Percentiles rank a stretch among this genome's conserved stretches.
Evolutionary conservation across 2,888 invertebrate species (phyloP).

Genomic region (Cremastinae sp.): DNA sequence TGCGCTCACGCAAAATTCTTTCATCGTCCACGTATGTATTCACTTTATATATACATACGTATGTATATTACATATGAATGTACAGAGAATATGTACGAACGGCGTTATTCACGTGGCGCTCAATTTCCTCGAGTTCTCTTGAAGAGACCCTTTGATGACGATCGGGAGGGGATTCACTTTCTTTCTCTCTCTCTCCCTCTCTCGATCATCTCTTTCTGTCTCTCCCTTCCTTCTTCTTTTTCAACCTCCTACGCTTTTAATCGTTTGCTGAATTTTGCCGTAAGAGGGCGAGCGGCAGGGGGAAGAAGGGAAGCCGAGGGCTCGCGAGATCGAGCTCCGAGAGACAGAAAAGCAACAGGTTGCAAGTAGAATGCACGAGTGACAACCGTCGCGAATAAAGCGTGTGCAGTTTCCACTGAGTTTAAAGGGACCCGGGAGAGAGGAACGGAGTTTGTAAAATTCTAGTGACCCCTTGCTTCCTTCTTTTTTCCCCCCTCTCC

Average conservation of each 20-base stretch:
- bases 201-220: no score
- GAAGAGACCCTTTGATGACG: slow-evolving; percentile 11
- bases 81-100: neutral
- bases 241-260: no score
- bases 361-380: slow-evolving; percentile 77
- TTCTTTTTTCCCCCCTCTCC: slow-evolving; percentile 58
- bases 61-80: no score
- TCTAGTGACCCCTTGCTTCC: slow-evolving; percentile 16
- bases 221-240: neutral
- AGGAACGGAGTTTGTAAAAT: slow-evolving; percentile 3
- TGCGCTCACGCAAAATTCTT: slow-evolving; percentile 26
- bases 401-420: slow-evolving; percentile 43
- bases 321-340: slow-evolving; percentile 63
- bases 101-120: neutral
- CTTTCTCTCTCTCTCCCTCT: neutral
- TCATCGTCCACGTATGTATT: slow-evolving; percentile 21
- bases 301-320: slow-evolving; percentile 31
- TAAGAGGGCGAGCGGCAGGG: neutral
- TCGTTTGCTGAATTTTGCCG: neutral
- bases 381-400: slow-evolving; percentile 69
- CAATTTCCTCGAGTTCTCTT: slow-evolving; percentile 7
- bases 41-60: no score
- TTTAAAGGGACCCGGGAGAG: slow-evolving; percentile 35
- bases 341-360: slow-evolving; percentile 78
- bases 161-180: neutral